phyloP scores from a whole-genome alignment of 2,888 invertebrate genomes.

The Drosophila melanocephala region DNA sequence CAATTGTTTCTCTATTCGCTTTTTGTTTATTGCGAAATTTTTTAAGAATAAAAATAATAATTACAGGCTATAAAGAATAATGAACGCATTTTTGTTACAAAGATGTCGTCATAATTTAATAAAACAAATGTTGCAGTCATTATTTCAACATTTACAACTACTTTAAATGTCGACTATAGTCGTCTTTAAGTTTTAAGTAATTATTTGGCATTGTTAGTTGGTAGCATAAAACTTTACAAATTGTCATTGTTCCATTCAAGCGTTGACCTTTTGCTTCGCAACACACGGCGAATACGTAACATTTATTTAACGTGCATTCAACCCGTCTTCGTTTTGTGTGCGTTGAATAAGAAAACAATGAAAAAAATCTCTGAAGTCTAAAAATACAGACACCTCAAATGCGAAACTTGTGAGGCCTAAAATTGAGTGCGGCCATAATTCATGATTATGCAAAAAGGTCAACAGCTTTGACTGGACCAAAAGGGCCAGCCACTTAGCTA shows the following conservation, averaged over 20 bases:
- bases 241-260: slow-evolving; percentile 14
- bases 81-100: not conserved
- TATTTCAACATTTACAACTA: not conserved
- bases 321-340: slow-evolving; percentile 22
- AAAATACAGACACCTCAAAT: slow-evolving; percentile 34
- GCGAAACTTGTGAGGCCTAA: slow-evolving; percentile 32
- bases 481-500: slow-evolving; percentile 24
- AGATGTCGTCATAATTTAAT: not conserved
- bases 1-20: not conserved
- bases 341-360: slow-evolving; percentile 38
- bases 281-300: slow-evolving; percentile 55
- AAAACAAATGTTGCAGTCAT: not conserved
- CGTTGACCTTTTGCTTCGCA: slow-evolving; percentile 34
- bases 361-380: slow-evolving; percentile 19
- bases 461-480: slow-evolving; percentile 62
- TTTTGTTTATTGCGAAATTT: not conserved
- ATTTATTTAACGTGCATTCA: slow-evolving; percentile 47
- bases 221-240: not conserved
- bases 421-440: slow-evolving; percentile 72
- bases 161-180: not conserved
- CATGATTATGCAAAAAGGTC: slow-evolving; percentile 80
- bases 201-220: slow-evolving; percentile 4
- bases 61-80: not conserved
- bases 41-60: not conserved
- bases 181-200: not conserved